Base-by-base conservation (phyloP, 2,113 vertebrate genomes). In the Nerophis lumbriciformis region DNA sequence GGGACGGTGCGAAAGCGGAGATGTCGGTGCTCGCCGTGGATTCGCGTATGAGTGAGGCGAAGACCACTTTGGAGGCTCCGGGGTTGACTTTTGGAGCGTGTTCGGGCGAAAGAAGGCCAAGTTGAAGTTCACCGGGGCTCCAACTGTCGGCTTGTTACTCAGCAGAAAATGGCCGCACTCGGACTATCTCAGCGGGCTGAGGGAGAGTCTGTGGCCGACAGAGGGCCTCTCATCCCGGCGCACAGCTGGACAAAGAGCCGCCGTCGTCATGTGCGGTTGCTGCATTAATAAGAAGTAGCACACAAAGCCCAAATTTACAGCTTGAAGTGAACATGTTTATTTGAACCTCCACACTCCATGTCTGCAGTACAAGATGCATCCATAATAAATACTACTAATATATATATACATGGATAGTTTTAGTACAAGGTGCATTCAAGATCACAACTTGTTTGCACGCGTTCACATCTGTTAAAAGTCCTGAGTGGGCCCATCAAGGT, bases 121-220 rank as follows among this genome's bases (percentile, higher is more conserved):
- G 78, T 80, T 86, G 53, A 89, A 90, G 81, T 87, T 88, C 58
- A 45, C 68, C 61, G 59, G 16, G 72, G 69, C 73, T 50, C 28
- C 10, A 45, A 45, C 10, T 21, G 67, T 62, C 73, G 65, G 69
- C 75, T 61, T 81, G 81, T 83, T 81, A 81, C 76, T 88, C 89
- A 91, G 91, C 92, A 93, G 91, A 95, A 95, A 94, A 95, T 94
- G 94, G 94, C 94, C 91, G 94, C 93, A 88, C 89, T 88, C 75
- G 51, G 77, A 87, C 68, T 19, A 2, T 19, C 19, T 81, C 80
- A 82, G 85, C 86, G 83, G 90, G 83, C 78, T 88, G 88, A 91
- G 91, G 87, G 88, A 90, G 88, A 84, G 80, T 80, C 78, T 63
- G 80, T 87, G 79, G 75, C 90, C 83, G 81, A 68, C 69, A 87